These are phyloP conservation scores for Augochlora pura DNA, from an alignment of 1,140 invertebrate genomes.

Conservation along the genomic window DNA sequence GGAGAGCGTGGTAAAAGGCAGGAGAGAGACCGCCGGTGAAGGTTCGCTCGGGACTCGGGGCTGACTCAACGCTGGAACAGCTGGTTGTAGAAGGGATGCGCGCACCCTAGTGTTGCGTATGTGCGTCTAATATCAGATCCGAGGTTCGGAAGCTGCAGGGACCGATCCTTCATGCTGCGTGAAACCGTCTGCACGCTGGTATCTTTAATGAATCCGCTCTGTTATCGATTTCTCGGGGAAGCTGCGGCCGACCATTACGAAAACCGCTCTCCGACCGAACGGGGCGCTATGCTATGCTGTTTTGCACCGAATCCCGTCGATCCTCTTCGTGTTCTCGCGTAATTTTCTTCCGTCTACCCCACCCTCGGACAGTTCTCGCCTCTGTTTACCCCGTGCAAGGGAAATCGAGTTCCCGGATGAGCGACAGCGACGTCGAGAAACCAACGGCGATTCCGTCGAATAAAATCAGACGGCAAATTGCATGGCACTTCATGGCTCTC, in stretches of 20 bases:
- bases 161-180: constrained; percentile 38
- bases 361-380: background rate
- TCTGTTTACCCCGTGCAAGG: background rate
- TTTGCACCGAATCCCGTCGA: constrained; percentile 5
- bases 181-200: constrained; percentile 32
- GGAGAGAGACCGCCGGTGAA: background rate
- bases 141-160: constrained; percentile 33
- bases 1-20: background rate
- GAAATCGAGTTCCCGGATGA: background rate
- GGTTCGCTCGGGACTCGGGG: background rate
- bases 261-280: constrained; percentile 24
- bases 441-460: constrained; percentile 15
- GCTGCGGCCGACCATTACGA: constrained; percentile 48
- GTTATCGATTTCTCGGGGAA: constrained; percentile 48
- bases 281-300: background rate
- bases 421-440: background rate
- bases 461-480: constrained; percentile 13
- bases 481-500: background rate
- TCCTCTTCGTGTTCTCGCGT: background rate
- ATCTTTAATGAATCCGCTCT: constrained; percentile 51
- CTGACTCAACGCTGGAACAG: constrained; percentile 43
- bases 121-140: constrained; percentile 48
- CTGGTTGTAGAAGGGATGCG: constrained; percentile 34
- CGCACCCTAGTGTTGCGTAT: background rate
- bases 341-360: too few species aligned